A percentile compares a stretch with the other conserved stretches of the same genome.
Evolutionary conservation across 1,140 invertebrate species (phyloP).

Genomic region (Orchesella cincta): DNA sequence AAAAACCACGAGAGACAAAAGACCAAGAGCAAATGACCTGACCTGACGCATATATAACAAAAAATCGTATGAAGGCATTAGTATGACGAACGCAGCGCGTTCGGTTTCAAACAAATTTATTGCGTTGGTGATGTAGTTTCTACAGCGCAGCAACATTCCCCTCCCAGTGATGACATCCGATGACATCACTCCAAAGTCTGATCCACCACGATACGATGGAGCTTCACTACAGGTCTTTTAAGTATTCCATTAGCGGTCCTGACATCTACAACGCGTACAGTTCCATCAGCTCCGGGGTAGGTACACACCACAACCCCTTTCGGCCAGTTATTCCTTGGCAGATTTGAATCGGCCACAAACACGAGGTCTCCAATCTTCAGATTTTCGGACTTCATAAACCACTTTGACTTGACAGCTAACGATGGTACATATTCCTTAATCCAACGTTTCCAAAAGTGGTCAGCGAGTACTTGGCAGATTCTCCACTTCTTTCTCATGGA

Average conservation of each 20-base stretch:
- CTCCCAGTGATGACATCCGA: background rate
- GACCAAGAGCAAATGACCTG: no score
- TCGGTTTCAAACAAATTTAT: no score
- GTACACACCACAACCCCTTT: background rate
- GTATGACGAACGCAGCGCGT: no score
- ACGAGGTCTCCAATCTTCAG: constrained; percentile 23
- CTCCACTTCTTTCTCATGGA: constrained; percentile 30
- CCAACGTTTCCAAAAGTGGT: constrained; percentile 45
- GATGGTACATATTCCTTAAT: constrained; percentile 35
- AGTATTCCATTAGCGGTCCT: background rate
- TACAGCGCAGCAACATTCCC: background rate
- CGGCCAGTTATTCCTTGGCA: background rate
- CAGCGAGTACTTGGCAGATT: constrained; percentile 18
- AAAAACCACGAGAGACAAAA: no score
- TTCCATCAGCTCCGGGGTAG: background rate
- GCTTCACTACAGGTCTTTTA: background rate
- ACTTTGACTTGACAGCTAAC: constrained; percentile 32
- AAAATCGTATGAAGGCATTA: no score
- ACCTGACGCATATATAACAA: no score
- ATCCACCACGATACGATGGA: background rate
- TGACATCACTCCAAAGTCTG: background rate
- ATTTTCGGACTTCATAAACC: background rate
- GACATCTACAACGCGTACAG: background rate
- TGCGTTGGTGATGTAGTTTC: no score
- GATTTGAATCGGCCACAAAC: background rate